Conservation (phyloP, 1,140 invertebrate genomes). For the Plectrocnemia conspersa region DNA sequence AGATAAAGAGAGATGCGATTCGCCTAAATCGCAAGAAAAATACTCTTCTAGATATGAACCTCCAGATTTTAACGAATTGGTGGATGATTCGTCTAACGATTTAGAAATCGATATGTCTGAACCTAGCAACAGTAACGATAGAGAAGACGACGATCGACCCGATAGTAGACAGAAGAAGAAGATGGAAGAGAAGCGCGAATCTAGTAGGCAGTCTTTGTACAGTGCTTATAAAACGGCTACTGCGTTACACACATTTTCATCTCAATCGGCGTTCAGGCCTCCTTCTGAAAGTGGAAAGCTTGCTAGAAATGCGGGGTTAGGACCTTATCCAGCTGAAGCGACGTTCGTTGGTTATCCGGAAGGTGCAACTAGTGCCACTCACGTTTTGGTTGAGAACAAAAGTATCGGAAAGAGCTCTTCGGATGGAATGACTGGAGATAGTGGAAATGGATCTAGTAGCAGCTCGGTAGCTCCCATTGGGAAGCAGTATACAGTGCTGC, state of each 20-base stretch:
- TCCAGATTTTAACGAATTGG: slow-evolving; percentile 73
- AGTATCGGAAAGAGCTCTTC: slow-evolving; percentile 38
- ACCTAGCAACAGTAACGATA: slow-evolving; percentile 48
- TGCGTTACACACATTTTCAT: slow-evolving; percentile 57
- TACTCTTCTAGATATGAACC: slow-evolving; percentile 60
- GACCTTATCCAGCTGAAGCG: slow-evolving; percentile 58
- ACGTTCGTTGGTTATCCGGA: slow-evolving; percentile 58
- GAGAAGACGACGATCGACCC: slow-evolving; percentile 50
- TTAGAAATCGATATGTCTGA: slow-evolving; percentile 76
- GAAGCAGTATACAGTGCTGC: slow-evolving; percentile 78
- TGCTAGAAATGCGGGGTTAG: slow-evolving; percentile 42
- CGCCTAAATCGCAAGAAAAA: slow-evolving; percentile 41
- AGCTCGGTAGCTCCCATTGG: slow-evolving; percentile 25
- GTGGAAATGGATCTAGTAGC: slow-evolving; percentile 21
- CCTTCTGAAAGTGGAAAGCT: slow-evolving; percentile 54
- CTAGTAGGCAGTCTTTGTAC: slow-evolving; percentile 45
- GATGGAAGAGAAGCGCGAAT: slow-evolving; percentile 49
- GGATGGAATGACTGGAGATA: slow-evolving; percentile 38
- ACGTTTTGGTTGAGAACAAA: slow-evolving; percentile 41
- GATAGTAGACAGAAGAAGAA: slow-evolving; percentile 45
- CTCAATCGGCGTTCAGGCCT: slow-evolving; percentile 70
- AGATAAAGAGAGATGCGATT: slow-evolving; percentile 40
- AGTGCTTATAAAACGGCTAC: slow-evolving; percentile 53
- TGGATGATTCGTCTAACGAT: slow-evolving; percentile 74
- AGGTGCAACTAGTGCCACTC: slow-evolving; percentile 35